Conservation (phyloP, 1,140 invertebrate species). For the Magallana angulata region DNA sequence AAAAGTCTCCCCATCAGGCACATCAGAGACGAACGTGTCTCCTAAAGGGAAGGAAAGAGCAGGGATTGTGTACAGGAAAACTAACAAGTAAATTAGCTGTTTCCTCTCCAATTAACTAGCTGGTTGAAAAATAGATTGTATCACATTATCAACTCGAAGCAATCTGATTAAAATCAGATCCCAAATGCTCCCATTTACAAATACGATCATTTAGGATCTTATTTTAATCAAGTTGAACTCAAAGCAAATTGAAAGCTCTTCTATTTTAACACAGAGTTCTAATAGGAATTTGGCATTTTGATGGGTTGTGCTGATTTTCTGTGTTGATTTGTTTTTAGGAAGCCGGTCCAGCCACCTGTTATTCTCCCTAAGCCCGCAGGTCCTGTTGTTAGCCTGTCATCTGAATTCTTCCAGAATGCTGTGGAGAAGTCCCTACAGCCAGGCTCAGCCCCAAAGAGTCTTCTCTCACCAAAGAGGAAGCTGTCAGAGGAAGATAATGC, state of each 20-base stretch:
- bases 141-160: no score
- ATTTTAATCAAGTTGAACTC: no score
- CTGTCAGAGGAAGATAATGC: background rate
- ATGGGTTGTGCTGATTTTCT: background rate
- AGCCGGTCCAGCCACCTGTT: background rate
- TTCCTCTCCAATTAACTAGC: no score
- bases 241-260: no score
- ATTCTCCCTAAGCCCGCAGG: background rate
- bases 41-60: background rate
- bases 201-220: no score
- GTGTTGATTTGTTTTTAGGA: background rate
- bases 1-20: background rate
- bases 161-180: no score
- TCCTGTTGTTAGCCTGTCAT: constrained; percentile 18
- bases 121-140: no score
- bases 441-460: background rate
- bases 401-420: constrained; percentile 54
- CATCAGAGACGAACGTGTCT: background rate
- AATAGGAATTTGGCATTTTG: no score
- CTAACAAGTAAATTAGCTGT: background rate
- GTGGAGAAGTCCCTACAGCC: constrained; percentile 50
- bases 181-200: no score
- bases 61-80: constrained; percentile 12
- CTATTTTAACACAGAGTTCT: no score
- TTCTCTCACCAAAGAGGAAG: constrained; percentile 4